These are phyloP conservation scores for Capreolus pygargus DNA, from an alignment of 2,113 vertebrate genomes.

Conservation along the genomic window DNA sequence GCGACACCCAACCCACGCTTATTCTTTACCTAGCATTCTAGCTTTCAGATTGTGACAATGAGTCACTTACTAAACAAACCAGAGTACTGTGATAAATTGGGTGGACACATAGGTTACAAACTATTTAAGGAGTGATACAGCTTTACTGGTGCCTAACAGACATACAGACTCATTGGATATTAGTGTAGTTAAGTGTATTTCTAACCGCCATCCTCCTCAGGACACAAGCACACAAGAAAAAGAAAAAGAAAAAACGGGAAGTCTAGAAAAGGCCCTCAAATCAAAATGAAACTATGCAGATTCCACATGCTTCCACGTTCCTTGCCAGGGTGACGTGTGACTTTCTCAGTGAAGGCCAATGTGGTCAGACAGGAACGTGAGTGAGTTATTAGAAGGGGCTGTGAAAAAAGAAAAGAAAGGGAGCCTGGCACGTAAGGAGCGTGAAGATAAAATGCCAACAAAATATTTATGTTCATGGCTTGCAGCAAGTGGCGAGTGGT, in stretches of 20 bases:
- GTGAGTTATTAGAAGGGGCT: slow-evolving; percentile 61
- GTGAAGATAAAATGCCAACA: slow-evolving; percentile 65
- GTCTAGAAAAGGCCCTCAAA: slow-evolving; percentile 16
- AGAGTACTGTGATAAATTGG: background rate
- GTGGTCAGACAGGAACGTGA: slow-evolving; percentile 46
- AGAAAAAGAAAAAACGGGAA: background rate
- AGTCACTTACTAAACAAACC: slow-evolving; percentile 54
- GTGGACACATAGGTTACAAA: background rate
- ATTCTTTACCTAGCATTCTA: background rate
- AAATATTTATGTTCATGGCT: slow-evolving; percentile 62
- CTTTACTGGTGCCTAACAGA: slow-evolving; percentile 3
- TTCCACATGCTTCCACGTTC: background rate
- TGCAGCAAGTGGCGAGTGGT: slow-evolving; percentile 57
- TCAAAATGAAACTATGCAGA: slow-evolving; percentile 28
- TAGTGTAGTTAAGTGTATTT: background rate
- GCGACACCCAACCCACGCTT: background rate
- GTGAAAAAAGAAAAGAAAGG: background rate
- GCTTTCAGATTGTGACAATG: background rate
- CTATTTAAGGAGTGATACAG: slow-evolving; percentile 17
- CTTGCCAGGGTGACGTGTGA: slow-evolving; percentile 30
- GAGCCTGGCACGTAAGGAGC: slow-evolving; percentile 59
- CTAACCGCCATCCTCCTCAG: background rate
- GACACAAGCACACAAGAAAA: background rate
- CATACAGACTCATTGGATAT: background rate
- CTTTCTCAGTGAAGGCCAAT: slow-evolving; percentile 6